Conservation (phyloP, 2,797 vertebrate genomes). For the Eleutherodactylus coqui region DNA sequence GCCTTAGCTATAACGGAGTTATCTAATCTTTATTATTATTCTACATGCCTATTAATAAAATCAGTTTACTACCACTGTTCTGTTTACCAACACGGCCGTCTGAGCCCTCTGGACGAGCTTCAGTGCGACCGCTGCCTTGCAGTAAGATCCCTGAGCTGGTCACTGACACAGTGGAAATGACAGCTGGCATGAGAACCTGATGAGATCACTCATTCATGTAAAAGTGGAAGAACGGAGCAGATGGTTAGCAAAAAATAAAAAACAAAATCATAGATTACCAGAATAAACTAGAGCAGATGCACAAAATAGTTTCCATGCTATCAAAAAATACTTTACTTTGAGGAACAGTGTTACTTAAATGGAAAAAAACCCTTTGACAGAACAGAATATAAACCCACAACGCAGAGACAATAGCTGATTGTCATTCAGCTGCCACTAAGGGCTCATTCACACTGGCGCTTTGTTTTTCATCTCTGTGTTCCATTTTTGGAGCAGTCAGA, state of each 20-base stretch:
- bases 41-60: slow-evolving; percentile 25
- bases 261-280: slow-evolving; percentile 42
- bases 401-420: too few species aligned
- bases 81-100: slow-evolving; percentile 7
- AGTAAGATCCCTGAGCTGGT: slow-evolving; percentile 33
- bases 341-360: background rate
- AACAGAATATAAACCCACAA: background rate
- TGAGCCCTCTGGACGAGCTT: slow-evolving; percentile 13
- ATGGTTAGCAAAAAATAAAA: slow-evolving; percentile 40
- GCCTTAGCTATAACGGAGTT: background rate
- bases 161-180: slow-evolving; percentile 45
- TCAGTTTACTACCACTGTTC: background rate
- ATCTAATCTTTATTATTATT: slow-evolving; percentile 3
- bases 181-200: slow-evolving; percentile 49
- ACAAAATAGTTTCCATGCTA: slow-evolving; percentile 1
- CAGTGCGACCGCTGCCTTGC: slow-evolving; percentile 11
- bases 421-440: too few species aligned
- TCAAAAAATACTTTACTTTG: slow-evolving; percentile 13
- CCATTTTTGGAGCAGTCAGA: too few species aligned
- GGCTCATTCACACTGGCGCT: too few species aligned
- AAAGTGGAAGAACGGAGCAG: slow-evolving; percentile 47
- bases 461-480: too few species aligned
- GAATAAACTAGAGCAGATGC: slow-evolving; percentile 20
- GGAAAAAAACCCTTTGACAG: background rate
- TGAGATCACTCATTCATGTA: slow-evolving; percentile 58